Percentiles rank a stretch among this genome's conserved stretches.
phyloP scores from a whole-genome alignment of 2,797 vertebrate species.

The Petrocephalus schoutedeni region DNA sequence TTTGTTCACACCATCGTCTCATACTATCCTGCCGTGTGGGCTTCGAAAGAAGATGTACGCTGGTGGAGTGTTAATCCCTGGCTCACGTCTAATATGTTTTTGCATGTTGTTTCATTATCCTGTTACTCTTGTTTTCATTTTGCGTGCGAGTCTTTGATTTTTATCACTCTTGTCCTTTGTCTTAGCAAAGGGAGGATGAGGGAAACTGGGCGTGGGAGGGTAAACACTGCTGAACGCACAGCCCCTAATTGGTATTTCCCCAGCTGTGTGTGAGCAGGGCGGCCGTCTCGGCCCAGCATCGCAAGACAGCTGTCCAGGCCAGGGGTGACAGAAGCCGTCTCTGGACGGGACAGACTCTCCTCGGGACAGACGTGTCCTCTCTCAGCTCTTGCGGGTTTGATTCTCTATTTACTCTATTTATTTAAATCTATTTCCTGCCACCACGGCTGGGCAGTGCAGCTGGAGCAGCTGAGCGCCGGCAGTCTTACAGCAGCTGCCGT shows the following conservation, averaged over 20 bases:
- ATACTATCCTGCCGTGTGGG: background rate
- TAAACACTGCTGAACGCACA: background rate
- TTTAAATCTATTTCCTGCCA: background rate
- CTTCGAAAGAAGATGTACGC: background rate
- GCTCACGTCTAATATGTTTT: background rate
- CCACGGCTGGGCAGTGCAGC: background rate
- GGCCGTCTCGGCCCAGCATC: background rate
- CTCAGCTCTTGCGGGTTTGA: background rate
- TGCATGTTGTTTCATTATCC: background rate
- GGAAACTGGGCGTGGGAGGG: background rate
- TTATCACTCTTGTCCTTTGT: constrained; percentile 5
- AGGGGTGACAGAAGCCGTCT: background rate
- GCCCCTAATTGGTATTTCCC: background rate
- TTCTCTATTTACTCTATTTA: too few relatives aligned
- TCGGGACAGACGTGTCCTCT: background rate
- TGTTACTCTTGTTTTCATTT: background rate
- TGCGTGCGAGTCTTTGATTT: background rate
- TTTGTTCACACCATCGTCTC: background rate
- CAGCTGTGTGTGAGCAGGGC: background rate
- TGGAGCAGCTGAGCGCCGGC: background rate
- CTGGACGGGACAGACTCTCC: background rate
- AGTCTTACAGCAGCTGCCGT: background rate
- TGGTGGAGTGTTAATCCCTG: background rate
- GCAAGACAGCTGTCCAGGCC: background rate
- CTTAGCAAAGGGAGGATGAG: background rate